Percentiles rank a stretch among this genome's conserved stretches.
Evolutionary conservation across 1,140 invertebrate genomes (phyloP).

Genomic region (Drosophila pseudoananassae): DNA sequence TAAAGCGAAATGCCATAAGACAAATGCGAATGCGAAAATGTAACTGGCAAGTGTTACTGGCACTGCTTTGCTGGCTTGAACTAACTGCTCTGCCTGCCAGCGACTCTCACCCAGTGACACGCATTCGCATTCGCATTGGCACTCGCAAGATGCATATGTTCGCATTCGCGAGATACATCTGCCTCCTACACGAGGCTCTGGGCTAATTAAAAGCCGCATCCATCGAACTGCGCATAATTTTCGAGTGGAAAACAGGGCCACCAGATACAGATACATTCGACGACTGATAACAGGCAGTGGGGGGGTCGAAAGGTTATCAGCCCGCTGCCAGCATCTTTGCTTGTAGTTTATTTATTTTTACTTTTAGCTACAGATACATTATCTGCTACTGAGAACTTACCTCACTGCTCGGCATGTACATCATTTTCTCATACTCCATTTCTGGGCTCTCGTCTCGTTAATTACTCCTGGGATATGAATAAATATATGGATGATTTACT

Average conservation of each 20-base stretch:
- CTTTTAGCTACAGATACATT: slow-evolving; percentile 14
- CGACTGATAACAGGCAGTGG: slow-evolving; percentile 46
- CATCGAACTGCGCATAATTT: slow-evolving; percentile 68
- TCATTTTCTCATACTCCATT: slow-evolving; percentile 81
- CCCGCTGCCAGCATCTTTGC: slow-evolving; percentile 27
- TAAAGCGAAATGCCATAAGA: slow-evolving; percentile 81
- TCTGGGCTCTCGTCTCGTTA: slow-evolving; percentile 28
- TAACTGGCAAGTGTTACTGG: slow-evolving; percentile 71
- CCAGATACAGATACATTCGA: slow-evolving; percentile 31
- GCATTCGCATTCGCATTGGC: slow-evolving; percentile 51
- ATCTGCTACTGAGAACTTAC: slow-evolving; percentile 43
- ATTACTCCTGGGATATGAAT: slow-evolving; percentile 22
- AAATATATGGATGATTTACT: slow-evolving; percentile 17
- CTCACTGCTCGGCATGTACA: slow-evolving; percentile 63
- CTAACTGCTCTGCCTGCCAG: slow-evolving; percentile 2
- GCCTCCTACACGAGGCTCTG: slow-evolving; percentile 36
- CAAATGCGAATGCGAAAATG: slow-evolving; percentile 80
- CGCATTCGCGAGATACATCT: slow-evolving; percentile 41
- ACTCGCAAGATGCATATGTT: slow-evolving; percentile 1
- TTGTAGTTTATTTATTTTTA: slow-evolving; percentile 35
- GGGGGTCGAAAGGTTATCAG: slow-evolving; percentile 60
- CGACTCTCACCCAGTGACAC: slow-evolving; percentile 78
- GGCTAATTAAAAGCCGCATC: slow-evolving; percentile 71
- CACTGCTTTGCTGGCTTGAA: background rate
- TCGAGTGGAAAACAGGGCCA: slow-evolving; percentile 15